Evolutionary conservation across 2,797 vertebrate species (phyloP).

Genomic region (Astyanax mexicanus): DNA sequence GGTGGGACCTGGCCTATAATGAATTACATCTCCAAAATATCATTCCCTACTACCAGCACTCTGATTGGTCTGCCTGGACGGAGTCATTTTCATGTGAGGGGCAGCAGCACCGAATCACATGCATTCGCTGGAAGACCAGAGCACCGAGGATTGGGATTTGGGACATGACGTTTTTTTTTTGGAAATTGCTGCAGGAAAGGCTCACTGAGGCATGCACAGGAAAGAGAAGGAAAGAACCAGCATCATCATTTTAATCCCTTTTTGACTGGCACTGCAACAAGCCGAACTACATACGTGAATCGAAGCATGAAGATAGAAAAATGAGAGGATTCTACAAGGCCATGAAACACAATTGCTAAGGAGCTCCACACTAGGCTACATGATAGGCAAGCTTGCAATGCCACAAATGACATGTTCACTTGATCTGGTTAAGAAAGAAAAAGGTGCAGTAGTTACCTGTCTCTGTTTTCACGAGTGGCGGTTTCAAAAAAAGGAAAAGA

Average conservation of each 20-base stretch:
- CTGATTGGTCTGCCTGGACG: constrained; percentile 14
- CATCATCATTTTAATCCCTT: constrained; percentile 4
- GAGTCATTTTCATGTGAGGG: neutral
- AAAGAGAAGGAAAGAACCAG: constrained; percentile 26
- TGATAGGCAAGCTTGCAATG: constrained; percentile 29
- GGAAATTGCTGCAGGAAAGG: constrained; percentile 20
- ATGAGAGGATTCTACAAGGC: constrained; percentile 18
- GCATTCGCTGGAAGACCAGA: constrained; percentile 25
- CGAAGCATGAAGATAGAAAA: constrained; percentile 19
- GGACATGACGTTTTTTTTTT: neutral
- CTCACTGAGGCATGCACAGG: constrained; percentile 45
- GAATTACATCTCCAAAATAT: constrained; percentile 35
- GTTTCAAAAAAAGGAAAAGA: constrained; percentile 68
- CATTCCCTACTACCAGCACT: constrained; percentile 7
- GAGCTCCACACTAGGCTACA: neutral
- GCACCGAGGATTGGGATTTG: neutral
- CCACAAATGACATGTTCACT: constrained; percentile 42
- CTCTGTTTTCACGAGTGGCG: constrained; percentile 83
- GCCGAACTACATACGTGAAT: constrained; percentile 11
- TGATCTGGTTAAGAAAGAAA: constrained; percentile 42
- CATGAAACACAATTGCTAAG: constrained; percentile 30
- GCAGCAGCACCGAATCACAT: neutral
- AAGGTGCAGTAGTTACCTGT: constrained; percentile 84
- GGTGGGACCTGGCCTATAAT: constrained; percentile 23
- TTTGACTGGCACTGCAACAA: constrained; percentile 5